Percentiles rank a stretch among this genome's conserved stretches.
These are phyloP conservation scores for Hermetia illucens DNA, from an alignment of 1,140 invertebrate genomes.

Conservation along the genomic window DNA sequence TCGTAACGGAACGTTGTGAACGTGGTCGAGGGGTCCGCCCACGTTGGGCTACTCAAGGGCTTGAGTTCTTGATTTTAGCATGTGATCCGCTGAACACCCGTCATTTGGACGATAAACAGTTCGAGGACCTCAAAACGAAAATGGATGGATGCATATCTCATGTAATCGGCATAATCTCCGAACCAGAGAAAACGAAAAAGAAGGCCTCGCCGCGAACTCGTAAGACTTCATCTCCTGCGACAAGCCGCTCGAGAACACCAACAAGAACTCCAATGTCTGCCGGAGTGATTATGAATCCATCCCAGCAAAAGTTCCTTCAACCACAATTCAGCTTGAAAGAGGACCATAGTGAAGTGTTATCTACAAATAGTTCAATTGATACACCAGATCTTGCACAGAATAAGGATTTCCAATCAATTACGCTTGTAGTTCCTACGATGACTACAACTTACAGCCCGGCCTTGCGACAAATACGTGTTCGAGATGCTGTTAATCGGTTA, in stretches of 20 bases:
- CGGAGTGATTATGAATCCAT: constrained; percentile 20
- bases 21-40: constrained; percentile 66
- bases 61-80: constrained; percentile 70
- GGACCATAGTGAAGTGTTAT: constrained; percentile 7
- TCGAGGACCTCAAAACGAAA: constrained; percentile 53
- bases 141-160: constrained; percentile 68
- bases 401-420: background rate
- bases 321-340: constrained; percentile 28
- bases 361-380: constrained; percentile 10
- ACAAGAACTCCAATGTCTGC: constrained; percentile 25
- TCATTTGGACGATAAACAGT: constrained; percentile 58
- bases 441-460: constrained; percentile 11
- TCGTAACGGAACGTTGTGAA: constrained; percentile 68
- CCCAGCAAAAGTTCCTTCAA: constrained; percentile 22
- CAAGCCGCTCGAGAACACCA: constrained; percentile 23
- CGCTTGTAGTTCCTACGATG: constrained; percentile 4
- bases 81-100: constrained; percentile 68
- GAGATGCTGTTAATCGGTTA: constrained; percentile 42
- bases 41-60: constrained; percentile 69
- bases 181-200: constrained; percentile 30
- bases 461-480: constrained; percentile 27
- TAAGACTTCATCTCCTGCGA: constrained; percentile 26
- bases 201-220: constrained; percentile 31
- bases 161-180: constrained; percentile 51
- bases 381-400: constrained; percentile 11